phyloP scores from a whole-genome alignment of 2,113 vertebrate genomes.

The Ahaetulla prasina region DNA sequence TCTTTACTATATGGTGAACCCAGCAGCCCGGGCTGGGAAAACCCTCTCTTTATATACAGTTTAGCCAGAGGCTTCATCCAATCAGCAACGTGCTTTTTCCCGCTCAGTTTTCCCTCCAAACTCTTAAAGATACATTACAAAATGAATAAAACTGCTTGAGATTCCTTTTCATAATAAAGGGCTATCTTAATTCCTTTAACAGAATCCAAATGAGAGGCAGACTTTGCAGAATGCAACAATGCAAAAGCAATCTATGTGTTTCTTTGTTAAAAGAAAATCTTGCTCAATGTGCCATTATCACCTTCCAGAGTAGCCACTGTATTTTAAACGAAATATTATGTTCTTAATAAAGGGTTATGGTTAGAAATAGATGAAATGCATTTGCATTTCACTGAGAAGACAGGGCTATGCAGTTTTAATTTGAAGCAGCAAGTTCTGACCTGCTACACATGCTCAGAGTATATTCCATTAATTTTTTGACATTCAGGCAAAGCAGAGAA shows the following conservation, averaged over 20 bases:
- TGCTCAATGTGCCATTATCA: not conserved
- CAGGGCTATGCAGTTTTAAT: not conserved
- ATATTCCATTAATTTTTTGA: slow-evolving; percentile 18
- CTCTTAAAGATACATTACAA: too few species aligned
- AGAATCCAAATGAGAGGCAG: not conserved
- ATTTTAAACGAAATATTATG: not conserved
- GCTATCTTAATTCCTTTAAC: not conserved
- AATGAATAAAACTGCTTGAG: not conserved
- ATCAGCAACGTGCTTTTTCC: too few species aligned
- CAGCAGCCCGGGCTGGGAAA: too few species aligned
- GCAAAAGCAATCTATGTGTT: not conserved
- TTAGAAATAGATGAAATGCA: not conserved
- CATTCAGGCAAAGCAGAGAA: not conserved
- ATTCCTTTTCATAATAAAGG: not conserved
- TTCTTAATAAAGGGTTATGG: not conserved
- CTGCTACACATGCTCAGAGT: not conserved
- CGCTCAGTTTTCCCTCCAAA: too few species aligned
- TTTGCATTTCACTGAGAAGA: not conserved
- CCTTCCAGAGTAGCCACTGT: not conserved
- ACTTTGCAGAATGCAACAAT: not conserved
- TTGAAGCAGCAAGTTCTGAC: not conserved
- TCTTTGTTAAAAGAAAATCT: not conserved
- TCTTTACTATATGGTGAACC: too few species aligned
- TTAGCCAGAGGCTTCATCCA: too few species aligned
- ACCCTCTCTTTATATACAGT: too few species aligned